Conservation (phyloP, 1,140 invertebrate species). For the Forficula auricularia region DNA sequence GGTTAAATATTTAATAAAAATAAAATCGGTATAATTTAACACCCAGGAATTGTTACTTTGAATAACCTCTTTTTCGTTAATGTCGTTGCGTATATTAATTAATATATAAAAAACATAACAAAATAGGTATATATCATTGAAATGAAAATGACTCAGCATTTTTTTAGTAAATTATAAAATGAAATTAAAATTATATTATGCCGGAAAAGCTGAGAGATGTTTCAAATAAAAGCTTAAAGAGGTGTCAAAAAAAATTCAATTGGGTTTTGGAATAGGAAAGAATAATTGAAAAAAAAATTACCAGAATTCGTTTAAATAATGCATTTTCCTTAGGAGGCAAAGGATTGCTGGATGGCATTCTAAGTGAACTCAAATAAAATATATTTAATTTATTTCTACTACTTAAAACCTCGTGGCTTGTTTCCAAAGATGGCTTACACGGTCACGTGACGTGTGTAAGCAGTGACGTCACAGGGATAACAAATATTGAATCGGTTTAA, state of each 20-base stretch:
- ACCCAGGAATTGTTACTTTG: constrained; percentile 1
- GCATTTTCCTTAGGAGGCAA: constrained; percentile 98
- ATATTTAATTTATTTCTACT: constrained; percentile 12
- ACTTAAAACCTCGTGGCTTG: constrained; percentile 17
- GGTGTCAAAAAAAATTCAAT: constrained; percentile 24
- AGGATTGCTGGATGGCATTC: constrained; percentile 72
- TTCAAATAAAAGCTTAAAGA: constrained; percentile 23
- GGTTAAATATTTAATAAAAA: no score
- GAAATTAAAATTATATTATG: no score
- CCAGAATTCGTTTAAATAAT: constrained; percentile 96
- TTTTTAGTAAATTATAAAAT: no score
- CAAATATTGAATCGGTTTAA: no score
- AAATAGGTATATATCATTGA: no score
- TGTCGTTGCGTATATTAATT: no score
- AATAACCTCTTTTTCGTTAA: no score
- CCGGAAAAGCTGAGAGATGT: constrained; percentile 21
- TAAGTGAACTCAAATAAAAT: constrained; percentile 8
- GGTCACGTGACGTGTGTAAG: constrained; percentile 14
- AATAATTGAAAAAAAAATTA: constrained; percentile 42
- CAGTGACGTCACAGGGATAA: not conserved
- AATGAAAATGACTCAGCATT: no score
- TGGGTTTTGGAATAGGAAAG: no score
- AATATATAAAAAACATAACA: no score
- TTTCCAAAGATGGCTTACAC: constrained; percentile 16
- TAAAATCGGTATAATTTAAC: no score